Conservation (phyloP, 2,113 vertebrate species). For the Struthio camelus region DNA sequence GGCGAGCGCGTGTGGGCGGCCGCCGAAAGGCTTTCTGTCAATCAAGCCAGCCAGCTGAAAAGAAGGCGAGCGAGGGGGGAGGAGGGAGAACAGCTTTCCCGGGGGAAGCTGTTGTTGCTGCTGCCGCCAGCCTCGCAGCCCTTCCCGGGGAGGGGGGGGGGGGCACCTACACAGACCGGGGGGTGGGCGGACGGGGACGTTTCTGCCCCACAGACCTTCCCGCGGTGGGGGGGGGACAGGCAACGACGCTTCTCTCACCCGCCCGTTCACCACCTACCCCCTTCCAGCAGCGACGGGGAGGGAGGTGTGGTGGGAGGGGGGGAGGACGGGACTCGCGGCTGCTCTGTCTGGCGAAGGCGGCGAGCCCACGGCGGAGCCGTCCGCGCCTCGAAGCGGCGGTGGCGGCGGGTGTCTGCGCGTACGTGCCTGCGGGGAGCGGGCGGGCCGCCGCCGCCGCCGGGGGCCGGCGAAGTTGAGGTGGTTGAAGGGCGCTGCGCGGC, state of each 20-base stretch:
- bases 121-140: conserved; percentile 28
- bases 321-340: background rate
- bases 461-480: background rate
- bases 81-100: conserved; percentile 43
- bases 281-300: background rate
- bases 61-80: conserved; percentile 41
- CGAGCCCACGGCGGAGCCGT: background rate
- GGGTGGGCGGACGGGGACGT: no score
- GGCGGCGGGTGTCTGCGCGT: background rate
- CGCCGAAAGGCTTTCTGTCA: conserved; percentile 72
- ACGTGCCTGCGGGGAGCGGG: background rate
- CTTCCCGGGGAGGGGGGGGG: background rate
- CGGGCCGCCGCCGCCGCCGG: background rate
- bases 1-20: conserved; percentile 66
- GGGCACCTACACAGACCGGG: no score
- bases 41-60: conserved; percentile 64
- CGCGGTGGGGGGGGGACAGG: no score
- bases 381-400: no score
- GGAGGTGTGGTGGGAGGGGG: no score
- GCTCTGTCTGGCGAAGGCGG: background rate
- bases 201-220: background rate
- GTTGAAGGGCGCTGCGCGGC: background rate
- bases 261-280: background rate
- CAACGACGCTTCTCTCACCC: background rate
- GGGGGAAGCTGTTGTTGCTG: conserved; percentile 39